Evolutionary conservation across 2,113 vertebrate species (phyloP).

Genomic region (Zapus hudsonius): DNA sequence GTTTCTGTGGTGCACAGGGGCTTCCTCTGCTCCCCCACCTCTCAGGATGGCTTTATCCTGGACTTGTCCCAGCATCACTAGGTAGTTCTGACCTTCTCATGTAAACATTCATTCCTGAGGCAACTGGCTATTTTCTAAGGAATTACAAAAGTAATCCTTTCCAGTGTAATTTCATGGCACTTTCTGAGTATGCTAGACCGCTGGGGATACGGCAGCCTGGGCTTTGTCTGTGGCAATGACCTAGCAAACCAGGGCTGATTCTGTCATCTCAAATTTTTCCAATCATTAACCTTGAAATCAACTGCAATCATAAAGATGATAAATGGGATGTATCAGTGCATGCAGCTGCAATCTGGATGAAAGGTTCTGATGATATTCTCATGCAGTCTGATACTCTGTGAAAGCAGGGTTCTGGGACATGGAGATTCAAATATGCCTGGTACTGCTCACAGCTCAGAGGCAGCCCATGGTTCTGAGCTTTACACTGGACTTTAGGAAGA

Average conservation of each 20-base stretch:
- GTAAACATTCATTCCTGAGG: neutral
- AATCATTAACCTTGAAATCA: neutral
- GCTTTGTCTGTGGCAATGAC: neutral
- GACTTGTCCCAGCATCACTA: rapidly evolving
- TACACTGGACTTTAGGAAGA: neutral
- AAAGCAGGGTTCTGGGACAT: no score
- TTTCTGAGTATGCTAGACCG: neutral
- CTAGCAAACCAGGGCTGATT: neutral
- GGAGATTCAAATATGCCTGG: neutral
- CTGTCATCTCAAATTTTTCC: neutral
- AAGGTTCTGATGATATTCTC: neutral
- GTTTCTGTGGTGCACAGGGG: rapidly evolving
- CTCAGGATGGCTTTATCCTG: rapidly evolving
- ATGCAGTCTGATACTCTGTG: no score
- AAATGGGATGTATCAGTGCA: no score
- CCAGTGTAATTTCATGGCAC: neutral
- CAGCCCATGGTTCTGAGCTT: neutral
- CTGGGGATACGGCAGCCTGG: neutral
- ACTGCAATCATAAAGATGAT: neutral
- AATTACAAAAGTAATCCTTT: neutral
- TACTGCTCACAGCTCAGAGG: no score
- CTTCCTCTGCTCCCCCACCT: rapidly evolving
- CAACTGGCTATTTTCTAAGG: neutral
- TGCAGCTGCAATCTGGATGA: neutral
- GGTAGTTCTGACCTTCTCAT: neutral